Evolutionary conservation across 2,888 invertebrate species (phyloP), one percentile per base, ranked within the genome.

Genomic region (Gortyna flavago): DNA sequence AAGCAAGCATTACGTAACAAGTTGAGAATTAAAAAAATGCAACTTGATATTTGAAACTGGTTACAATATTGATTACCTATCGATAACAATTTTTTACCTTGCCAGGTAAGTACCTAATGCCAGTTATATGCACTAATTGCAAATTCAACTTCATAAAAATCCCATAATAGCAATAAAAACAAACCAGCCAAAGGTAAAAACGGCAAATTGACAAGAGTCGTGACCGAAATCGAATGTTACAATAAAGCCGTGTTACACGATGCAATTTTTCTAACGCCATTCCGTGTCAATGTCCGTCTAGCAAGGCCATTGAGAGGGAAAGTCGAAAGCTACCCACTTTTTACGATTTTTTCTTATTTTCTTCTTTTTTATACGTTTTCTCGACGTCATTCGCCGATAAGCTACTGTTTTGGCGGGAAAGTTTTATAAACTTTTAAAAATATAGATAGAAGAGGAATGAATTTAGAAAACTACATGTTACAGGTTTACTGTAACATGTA

Each of bases 261-360:
- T 90, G 92, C 91, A 91, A 91, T 94, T 93, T 92, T 93, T 87
- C 87, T 90, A 89, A 89, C 85, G 81, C 85, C 84, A 86, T 88
- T 90, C 82, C 81, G 90, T 90, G 93, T 93, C 94, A 94, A 94
- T 89, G 94, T 89, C 93, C 94, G 92, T 83, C 82, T 80, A 77
- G 91, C 93, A 92, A 94, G 94, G 93, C 93, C 92, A 84, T 82
- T 88, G 89, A 85, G 85, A 91, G 95, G 91, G 95, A 95, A 95
- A 95, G 95, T 95, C 89, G 95, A 95, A 94, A 95, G 95, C 90
- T 90, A 89, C 44, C 21, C 3, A 29, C 85, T 87, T 85, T 90
- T 90, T 90, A 90, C 81, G 87, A 87, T 91, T 90, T 81, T 77
- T 72, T 75, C 62, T 85, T 90, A 89, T 89, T 89, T 89, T 85